Evolutionary conservation across 2,113 vertebrate species (phyloP).

Genomic region (Promerops cafer): DNA sequence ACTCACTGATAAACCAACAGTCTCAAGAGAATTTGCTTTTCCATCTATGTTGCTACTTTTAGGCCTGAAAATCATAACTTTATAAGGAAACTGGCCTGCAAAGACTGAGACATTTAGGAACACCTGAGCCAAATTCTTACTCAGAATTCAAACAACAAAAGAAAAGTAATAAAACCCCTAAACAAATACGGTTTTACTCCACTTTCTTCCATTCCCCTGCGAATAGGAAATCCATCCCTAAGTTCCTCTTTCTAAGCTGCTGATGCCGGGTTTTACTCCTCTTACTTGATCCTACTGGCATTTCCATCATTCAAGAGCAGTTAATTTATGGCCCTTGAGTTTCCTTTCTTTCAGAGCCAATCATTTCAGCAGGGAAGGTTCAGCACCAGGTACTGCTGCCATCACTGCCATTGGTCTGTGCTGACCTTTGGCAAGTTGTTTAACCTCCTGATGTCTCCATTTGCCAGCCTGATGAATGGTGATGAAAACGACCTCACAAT

Average conservation of each 20-base stretch:
- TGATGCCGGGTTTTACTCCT: not conserved
- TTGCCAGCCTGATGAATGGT: not conserved
- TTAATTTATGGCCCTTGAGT: not conserved
- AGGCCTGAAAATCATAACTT: not conserved
- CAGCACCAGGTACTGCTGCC: not conserved
- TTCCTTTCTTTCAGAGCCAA: not conserved
- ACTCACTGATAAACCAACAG: not conserved
- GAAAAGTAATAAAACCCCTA: not conserved
- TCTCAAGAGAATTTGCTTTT: not conserved
- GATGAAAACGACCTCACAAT: slow-evolving; percentile 19
- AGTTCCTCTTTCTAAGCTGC: not conserved
- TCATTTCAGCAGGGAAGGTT: not conserved
- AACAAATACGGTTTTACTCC: not conserved
- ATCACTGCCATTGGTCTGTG: not conserved
- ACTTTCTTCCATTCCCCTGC: not conserved
- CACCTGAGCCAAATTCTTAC: not conserved
- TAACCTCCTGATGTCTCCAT: not conserved
- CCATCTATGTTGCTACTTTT: not conserved
- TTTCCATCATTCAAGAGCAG: slow-evolving; percentile 44
- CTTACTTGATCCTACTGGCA: not conserved
- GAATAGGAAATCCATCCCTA: not conserved
- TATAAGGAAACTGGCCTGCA: not conserved
- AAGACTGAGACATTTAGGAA: not conserved
- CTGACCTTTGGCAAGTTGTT: slow-evolving; percentile 21
- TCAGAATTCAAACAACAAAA: not conserved